Evolutionary conservation across 2,888 invertebrate species (phyloP), one percentile per base, ranked within the genome.

Genomic region (Melinopterus prodromus): DNA sequence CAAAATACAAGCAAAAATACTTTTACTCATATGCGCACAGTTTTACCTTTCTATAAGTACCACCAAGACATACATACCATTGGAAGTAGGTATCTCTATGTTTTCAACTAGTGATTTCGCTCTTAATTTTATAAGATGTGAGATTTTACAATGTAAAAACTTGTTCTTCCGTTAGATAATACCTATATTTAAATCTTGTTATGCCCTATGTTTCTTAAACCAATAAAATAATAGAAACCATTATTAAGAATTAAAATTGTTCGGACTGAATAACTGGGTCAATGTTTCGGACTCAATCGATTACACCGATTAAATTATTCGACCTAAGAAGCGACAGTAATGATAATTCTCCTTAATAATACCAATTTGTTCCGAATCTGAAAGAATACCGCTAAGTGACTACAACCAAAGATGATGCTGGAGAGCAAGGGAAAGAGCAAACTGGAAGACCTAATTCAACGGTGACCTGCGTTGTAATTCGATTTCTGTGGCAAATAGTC

Each of bases 401-500:
- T 9, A 53, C 53, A 9, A 53, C 53, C 53, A 53, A 12, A 53
- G 38, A 53, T 53, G 12, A 53, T 53, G 12, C 12, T 53, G 9
- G 9, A 53, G 53, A 12, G 53, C 53, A 12, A 53, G 53, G 12
- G 53, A 53, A 53, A 53, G 53, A 53, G 12, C 15, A 6, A 77
- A 69, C 16, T 0, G 36, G 14, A 77, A 69, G 69, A 37, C 12
- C 14, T 69, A 77, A 69, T 35, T 77, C 36, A 16, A 70, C 14
- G 77, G 16, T 35, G 36, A 16, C 16, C n/a, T n/a, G n/a, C 15
- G 7, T 16, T 69, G 36, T 69, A 26, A 15, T 77, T 77, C 69
- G 35, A 76, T 36, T 69, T 77, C 26, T 26, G 69, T 36, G 69
- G 38, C 37, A 77, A 77, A 69, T 37, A 69, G 77, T 69, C 26